A percentile compares a stretch with the other conserved stretches of the same genome.
Conservation (phyloP, 2,888 invertebrate genomes). For the Asteroscopus sphinx region DNA sequence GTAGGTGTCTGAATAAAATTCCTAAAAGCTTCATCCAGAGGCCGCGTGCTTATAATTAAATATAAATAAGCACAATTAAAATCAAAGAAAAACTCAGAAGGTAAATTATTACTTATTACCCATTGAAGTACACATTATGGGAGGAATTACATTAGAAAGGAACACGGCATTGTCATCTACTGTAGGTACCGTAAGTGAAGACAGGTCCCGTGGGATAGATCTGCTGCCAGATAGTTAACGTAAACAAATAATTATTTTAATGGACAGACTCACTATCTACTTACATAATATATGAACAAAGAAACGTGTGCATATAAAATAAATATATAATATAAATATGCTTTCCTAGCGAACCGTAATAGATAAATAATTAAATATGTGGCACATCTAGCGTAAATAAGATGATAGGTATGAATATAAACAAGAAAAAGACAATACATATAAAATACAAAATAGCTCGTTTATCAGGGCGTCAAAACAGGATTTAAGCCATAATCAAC, state of each 20-base stretch:
- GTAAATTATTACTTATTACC: conserved; percentile 24
- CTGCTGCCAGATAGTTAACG: conserved; percentile 24
- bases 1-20: conserved; percentile 64
- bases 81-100: conserved; percentile 42
- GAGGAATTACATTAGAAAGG: too few relatives aligned
- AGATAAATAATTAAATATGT: conserved; percentile 47
- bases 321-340: conserved; percentile 11
- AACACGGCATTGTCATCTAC: conserved; percentile 23
- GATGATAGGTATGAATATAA: conserved; percentile 46
- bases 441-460: conserved; percentile 63
- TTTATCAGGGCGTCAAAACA: conserved; percentile 85
- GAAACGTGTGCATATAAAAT: conserved; percentile 37
- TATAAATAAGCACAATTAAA: conserved; percentile 50
- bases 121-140: conserved; percentile 22
- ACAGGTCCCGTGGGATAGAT: conserved; percentile 17
- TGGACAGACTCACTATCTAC: conserved; percentile 39
- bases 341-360: conserved; percentile 41
- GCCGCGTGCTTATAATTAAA: conserved; percentile 63
- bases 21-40: conserved; percentile 72
- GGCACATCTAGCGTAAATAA: conserved; percentile 49
- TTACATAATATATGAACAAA: conserved; percentile 38
- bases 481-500: conserved; percentile 71
- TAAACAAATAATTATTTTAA: conserved; percentile 24
- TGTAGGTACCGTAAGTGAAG: conserved; percentile 5
- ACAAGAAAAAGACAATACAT: conserved; percentile 60